Evolutionary conservation across 2,888 invertebrate species (phyloP).

Genomic region (Plemyria rubiginata): DNA sequence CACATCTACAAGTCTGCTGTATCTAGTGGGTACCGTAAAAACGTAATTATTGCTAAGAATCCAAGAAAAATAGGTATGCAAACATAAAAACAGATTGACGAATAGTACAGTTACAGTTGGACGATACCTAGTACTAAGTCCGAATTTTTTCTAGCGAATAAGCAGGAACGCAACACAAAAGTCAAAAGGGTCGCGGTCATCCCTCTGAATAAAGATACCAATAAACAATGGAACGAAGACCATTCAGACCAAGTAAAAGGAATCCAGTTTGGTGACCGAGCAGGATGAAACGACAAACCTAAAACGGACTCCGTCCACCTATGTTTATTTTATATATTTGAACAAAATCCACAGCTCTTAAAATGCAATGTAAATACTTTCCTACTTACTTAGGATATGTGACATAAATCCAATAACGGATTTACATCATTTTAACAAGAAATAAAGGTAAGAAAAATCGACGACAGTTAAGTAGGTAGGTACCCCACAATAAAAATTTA

Average conservation of each 20-base stretch:
- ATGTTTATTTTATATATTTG: too few relatives aligned
- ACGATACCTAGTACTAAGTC: not conserved
- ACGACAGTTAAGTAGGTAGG: too few relatives aligned
- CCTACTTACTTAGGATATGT: too few relatives aligned
- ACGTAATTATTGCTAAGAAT: not conserved
- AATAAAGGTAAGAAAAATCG: too few relatives aligned
- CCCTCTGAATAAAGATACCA: conserved; percentile 47
- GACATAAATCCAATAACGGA: too few relatives aligned
- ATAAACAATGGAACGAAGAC: conserved; percentile 63
- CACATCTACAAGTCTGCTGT: too few relatives aligned
- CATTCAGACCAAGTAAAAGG: conserved; percentile 65
- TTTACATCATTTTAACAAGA: too few relatives aligned
- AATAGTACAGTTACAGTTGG: not conserved
- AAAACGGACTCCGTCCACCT: conserved; percentile 13
- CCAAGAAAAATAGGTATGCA: not conserved
- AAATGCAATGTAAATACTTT: too few relatives aligned
- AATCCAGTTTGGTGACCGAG: conserved; percentile 66
- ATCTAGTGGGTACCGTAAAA: too few relatives aligned
- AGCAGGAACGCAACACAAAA: conserved; percentile 29
- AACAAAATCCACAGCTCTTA: too few relatives aligned
- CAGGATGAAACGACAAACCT: conserved; percentile 15
- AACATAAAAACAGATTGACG: not conserved
- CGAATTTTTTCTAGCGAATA: conserved; percentile 17
- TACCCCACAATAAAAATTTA: too few relatives aligned
- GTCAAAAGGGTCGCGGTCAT: conserved; percentile 37